Percentiles rank a stretch among this genome's conserved stretches.
phyloP scores from a whole-genome alignment of 2,797 vertebrate genomes.

The Halcyon leucocephala region DNA sequence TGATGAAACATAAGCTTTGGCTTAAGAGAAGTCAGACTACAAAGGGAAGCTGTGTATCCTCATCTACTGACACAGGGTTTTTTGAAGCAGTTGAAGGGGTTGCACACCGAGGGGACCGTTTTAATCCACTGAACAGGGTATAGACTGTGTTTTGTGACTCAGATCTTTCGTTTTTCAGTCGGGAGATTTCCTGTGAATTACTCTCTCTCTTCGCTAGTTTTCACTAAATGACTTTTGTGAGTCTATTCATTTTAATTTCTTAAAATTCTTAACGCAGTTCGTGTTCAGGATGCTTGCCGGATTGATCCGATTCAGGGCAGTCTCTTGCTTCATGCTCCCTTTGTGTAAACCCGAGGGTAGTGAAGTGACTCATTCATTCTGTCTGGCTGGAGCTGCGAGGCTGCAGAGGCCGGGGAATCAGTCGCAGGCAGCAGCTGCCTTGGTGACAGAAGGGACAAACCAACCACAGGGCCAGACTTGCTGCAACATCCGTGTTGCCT shows the following conservation, averaged over 20 bases:
- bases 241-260: not conserved
- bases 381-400: not conserved
- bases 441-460: not conserved
- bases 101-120: not conserved
- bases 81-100: not conserved
- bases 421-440: not conserved
- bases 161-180: fast-evolving
- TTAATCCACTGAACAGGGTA: fast-evolving
- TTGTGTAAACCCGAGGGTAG: not conserved
- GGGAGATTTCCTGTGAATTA: not conserved
- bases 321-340: not conserved
- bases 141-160: not conserved
- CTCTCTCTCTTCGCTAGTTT: not conserved
- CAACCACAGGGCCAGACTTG: not conserved
- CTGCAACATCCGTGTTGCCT: not conserved
- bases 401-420: not conserved
- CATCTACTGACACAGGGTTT: fast-evolving
- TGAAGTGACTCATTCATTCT: not conserved
- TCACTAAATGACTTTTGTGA: not conserved
- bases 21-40: not conserved
- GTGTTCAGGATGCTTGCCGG: fast-evolving
- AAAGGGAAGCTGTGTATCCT: not conserved
- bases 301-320: not conserved
- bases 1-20: not conserved
- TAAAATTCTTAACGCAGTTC: not conserved